Conservation (phyloP, 2,888 invertebrate genomes). For the Spatulosminthurus flaviceps region DNA sequence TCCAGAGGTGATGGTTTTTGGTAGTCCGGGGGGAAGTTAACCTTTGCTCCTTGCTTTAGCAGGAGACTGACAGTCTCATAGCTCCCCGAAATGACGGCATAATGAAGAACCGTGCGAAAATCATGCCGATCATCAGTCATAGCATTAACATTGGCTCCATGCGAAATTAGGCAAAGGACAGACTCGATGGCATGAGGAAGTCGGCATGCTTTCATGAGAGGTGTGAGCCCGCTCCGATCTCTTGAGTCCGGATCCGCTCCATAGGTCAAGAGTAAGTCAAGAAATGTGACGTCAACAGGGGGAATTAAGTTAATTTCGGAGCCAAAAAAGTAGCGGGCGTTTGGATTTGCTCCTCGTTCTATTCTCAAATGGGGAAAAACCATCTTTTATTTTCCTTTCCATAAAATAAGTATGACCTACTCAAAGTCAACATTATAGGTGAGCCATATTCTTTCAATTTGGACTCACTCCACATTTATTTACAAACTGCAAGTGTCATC, state of each 20-base stretch:
- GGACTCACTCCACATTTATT: slow-evolving; percentile 1
- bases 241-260: slow-evolving; percentile 89
- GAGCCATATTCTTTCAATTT: neutral
- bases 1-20: slow-evolving; percentile 83
- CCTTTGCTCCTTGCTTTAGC: slow-evolving; percentile 81
- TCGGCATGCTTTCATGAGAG: slow-evolving; percentile 89
- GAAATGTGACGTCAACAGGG: slow-evolving; percentile 77
- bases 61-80: slow-evolving; percentile 77
- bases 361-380: slow-evolving; percentile 55
- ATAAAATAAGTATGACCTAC: neutral
- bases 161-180: slow-evolving; percentile 78
- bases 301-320: slow-evolving; percentile 89
- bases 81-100: slow-evolving; percentile 82
- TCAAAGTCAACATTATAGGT: slow-evolving; percentile 19
- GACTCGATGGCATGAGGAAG: slow-evolving; percentile 80
- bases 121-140: slow-evolving; percentile 87
- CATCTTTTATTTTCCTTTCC: neutral
- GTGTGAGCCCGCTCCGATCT: slow-evolving; percentile 86
- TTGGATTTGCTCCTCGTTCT: slow-evolving; percentile 86
- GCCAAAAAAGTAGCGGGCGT: slow-evolving; percentile 91
- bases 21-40: slow-evolving; percentile 72
- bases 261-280: slow-evolving; percentile 82
- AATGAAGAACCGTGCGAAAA: slow-evolving; percentile 86
- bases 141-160: slow-evolving; percentile 87
- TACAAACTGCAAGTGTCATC: neutral